Evolutionary conservation across 2,113 vertebrate genomes (phyloP).

Genomic region (Sinocyclocheilus grahami): DNA sequence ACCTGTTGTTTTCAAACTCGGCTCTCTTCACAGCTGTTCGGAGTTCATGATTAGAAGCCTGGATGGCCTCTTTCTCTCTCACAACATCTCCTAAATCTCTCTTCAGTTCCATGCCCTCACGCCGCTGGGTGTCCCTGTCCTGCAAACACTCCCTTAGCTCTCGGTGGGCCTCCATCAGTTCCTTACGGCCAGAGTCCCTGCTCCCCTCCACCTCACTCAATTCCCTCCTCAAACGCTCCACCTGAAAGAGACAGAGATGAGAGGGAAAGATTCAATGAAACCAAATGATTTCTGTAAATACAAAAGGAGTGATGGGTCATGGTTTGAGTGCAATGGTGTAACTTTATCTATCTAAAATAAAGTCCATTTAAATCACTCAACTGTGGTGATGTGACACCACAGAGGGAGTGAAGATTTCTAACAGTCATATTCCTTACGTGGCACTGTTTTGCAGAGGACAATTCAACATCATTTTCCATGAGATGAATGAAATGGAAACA

Average conservation of each 20-base stretch:
- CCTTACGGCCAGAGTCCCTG: constrained; percentile 60
- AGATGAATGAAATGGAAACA: constrained; percentile 52
- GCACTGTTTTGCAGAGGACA: constrained; percentile 42
- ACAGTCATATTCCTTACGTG: constrained; percentile 45
- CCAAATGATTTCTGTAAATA: not conserved
- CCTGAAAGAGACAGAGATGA: constrained; percentile 62
- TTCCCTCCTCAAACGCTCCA: constrained; percentile 69
- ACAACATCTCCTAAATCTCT: constrained; percentile 68
- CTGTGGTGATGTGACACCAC: not conserved
- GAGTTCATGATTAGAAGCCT: constrained; percentile 77
- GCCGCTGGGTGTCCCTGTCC: constrained; percentile 67
- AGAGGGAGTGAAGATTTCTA: constrained; percentile 12
- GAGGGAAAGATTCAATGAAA: not conserved
- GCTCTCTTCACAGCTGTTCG: constrained; percentile 69
- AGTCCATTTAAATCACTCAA: not conserved
- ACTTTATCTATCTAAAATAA: constrained; percentile 22
- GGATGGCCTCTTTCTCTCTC: constrained; percentile 76
- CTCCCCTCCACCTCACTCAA: constrained; percentile 70
- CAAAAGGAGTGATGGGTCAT: not conserved
- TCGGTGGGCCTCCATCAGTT: constrained; percentile 74
- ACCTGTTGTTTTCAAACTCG: constrained; percentile 85
- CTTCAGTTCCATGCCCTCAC: constrained; percentile 73
- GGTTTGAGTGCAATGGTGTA: not conserved
- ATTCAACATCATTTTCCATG: constrained; percentile 49
- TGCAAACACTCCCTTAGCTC: constrained; percentile 71